A percentile compares a stretch with the other conserved stretches of the same genome.
Conservation (phyloP, 2,888 invertebrate genomes). For the Drosophila neutralis region DNA sequence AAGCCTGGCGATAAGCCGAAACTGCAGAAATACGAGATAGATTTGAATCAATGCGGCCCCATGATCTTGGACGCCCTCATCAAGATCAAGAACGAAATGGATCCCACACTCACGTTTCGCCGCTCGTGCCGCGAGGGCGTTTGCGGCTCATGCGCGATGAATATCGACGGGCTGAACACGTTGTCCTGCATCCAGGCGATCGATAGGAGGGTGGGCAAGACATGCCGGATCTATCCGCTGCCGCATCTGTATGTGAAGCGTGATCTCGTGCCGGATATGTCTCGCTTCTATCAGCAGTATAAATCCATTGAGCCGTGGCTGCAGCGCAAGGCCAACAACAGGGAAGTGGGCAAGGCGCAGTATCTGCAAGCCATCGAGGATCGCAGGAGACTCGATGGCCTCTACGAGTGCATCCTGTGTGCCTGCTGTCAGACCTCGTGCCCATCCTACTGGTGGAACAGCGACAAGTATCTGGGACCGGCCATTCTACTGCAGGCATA, state of each 20-base stretch:
- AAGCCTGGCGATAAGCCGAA: constrained; percentile 93
- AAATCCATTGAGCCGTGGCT: constrained; percentile 97
- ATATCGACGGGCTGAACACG: constrained; percentile 97
- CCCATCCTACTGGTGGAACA: constrained; percentile 99
- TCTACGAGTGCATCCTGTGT: constrained; percentile 98
- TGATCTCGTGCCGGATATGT: constrained; percentile 96
- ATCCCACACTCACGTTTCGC: constrained; percentile 96
- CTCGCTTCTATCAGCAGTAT: constrained; percentile 97
- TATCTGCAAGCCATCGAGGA: constrained; percentile 95
- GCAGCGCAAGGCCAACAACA: constrained; percentile 86
- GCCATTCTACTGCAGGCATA: constrained; percentile 99
- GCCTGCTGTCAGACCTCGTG: constrained; percentile 98
- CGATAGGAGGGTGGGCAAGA: constrained; percentile 88
- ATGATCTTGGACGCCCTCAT: constrained; percentile 98
- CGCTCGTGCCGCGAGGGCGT: constrained; percentile 99
- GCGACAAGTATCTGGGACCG: constrained; percentile 97
- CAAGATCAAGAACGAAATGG: constrained; percentile 98
- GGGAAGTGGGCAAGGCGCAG: constrained; percentile 89
- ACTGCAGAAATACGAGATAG: constrained; percentile 87
- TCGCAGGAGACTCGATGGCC: constrained; percentile 95
- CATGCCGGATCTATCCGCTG: constrained; percentile 95
- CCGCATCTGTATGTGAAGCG: constrained; percentile 99
- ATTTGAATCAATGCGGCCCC: constrained; percentile 94
- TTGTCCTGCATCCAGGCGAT: constrained; percentile 94
- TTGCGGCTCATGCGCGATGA: constrained; percentile 99